Evolutionary conservation across 2,888 invertebrate species (phyloP), one percentile per base, ranked within the genome.

Genomic region (Spicauda simplicius): DNA sequence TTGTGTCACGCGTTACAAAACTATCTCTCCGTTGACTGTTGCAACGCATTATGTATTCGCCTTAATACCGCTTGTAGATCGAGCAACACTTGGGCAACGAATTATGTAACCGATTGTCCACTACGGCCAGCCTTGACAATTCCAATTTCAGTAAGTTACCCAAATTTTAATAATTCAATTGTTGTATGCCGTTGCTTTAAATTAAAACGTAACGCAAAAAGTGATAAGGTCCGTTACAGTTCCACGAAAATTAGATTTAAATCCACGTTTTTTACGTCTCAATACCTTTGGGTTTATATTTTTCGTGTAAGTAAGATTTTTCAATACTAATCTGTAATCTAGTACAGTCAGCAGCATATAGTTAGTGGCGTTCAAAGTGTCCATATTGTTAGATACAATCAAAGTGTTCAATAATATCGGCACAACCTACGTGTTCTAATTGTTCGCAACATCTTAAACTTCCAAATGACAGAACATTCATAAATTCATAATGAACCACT

Each of bases 11-110:
- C 0, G 64, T 65, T 71, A 66, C 62, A 60, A 70, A 18, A 65
- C n/a, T 63, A 64, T 50, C 59, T 58, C 63, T 30, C 45, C 20
- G 30, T 25, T 41, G 19, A 37, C 54, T 69, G 67, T 68, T 45
- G 64, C 62, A 71, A 71, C 58, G 65, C 63, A 65, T 70, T 70
- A 69, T 69, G 68, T 72, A 72, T 70, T 64, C 69, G 57, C 66
- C 57, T 65, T 69, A 68, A 70, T 70, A 69, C 67, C 62, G 65
- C 66, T 70, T 56, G 66, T 61, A 64, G 68, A 68, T 69, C 59
- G 54, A 59, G 58, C 60, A 64, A 66, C 61, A 33, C 54, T 70
- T 71, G 45, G 57, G 68, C 50, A 71, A 71, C 64, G 19, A n/a
- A 58, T 70, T 71, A 70, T 65, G 68, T 70, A 68, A 70, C 54